Evolutionary conservation across 2,888 invertebrate species (phyloP), one percentile per base, ranked within the genome.

Genomic region (Macrosoma leucophasiata): DNA sequence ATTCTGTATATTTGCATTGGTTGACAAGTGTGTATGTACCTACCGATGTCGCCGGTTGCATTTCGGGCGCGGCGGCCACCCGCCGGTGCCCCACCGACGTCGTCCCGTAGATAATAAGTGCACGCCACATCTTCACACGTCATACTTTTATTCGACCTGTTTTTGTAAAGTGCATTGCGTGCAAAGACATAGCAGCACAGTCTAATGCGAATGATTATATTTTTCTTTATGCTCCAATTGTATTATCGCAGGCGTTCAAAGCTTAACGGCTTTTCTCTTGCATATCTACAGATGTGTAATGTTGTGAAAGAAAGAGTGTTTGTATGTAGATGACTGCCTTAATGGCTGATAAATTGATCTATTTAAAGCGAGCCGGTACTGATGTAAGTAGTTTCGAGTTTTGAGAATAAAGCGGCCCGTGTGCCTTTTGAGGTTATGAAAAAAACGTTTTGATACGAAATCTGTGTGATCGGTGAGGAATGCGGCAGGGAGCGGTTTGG

Each of bases 31-130:
- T 31, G 33, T 29, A n/a, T n/a, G n/a, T n/a, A n/a, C n/a, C n/a
- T n/a, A 35, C 29, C 35, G 37, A 30, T 43, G 53, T 42, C 45
- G 61, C 42, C 45, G 61, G 50, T 30, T 54, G 70, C 71, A 70
- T 60, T 69, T 69, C 47, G 62, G 62, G 60, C 52, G 50, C 52
- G 54, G 56, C 55, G 64, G 66, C 76, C 81, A 79, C 79, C 66
- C 41, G 62, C 56, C 67, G 69, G 74, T 73, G 79, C 63, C 79
- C 61, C 47, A 50, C 54, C 58, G 51, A 55, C 47, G 44, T 46
- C 58, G 61, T 60, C 65, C 62, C 66, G 72, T 71, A 67, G 78
- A 77, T 77, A 75, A 71, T 67, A 67, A 74, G 64, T 74, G 74
- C 73, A 70, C 61, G 61, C 55, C 59, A 62, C 68, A 66, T 71